Base-by-base conservation (phyloP, 92 coral and sea anemone genomes). In the Zoanthus gigantus region DNA sequence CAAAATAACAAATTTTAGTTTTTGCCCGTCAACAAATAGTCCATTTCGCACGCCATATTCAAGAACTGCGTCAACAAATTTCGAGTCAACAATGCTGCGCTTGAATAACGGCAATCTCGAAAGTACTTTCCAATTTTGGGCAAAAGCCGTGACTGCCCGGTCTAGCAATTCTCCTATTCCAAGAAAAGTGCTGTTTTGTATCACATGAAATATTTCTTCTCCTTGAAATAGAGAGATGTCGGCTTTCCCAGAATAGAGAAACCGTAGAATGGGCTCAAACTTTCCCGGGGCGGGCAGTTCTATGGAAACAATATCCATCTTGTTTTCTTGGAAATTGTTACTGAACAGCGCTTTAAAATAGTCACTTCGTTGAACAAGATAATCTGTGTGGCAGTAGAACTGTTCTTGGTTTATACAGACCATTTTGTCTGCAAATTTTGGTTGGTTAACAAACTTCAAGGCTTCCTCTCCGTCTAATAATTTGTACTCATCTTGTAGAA, bases 391-490 rank as follows among this genome's bases (percentile, higher is more conserved):
- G 57, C 98, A 97, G 83, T 93, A 95, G 48, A 92, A 97, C 66
- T 91, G 93, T 48, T 94, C 93, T 29, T 93, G 88, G 50, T 94
- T 95, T 14, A 97, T 86, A 61, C 92, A 87, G 56, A 97, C 83
- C 15, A 97, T 90, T 67, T 95, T 97, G 83, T 97, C 98, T 2
- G 99, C 96, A 79, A 90, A 92, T 30, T 93, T 90, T 0, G 99
- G 97, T 61, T 92, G 95, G 77, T 97, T 97, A 73, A 97, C 96
- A 63, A 94, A 94, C 91, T 94, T 93, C 73, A 94, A 66, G 7
- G 99, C 99, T 57, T 96, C 97, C 52, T 95, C 93, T 2, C 99
- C 99, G 77, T 95, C 97, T 57, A 92, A 88, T 48, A 97, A 71
- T 53, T 90, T 90, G 56, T 93, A 94, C 13, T 97, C 94, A 3